These are phyloP conservation scores for Corydoras maculifer DNA, from an alignment of 2,113 vertebrate genomes.

Conservation along the genomic window DNA sequence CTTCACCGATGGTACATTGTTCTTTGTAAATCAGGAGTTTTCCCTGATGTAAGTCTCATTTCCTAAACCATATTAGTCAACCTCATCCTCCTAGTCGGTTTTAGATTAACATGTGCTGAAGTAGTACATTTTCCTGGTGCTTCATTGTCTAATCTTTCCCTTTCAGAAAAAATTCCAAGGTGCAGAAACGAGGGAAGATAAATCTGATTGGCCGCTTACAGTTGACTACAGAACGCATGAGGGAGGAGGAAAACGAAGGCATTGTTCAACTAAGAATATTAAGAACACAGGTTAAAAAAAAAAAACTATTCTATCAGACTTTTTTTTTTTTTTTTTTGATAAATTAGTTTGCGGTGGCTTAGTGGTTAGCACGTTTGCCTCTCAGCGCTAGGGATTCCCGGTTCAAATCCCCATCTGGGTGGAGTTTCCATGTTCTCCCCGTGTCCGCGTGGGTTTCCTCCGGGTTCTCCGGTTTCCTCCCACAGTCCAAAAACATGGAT, in stretches of 20 bases:
- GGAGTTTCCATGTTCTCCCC: too few relatives aligned
- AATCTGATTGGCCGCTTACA: constrained; percentile 97
- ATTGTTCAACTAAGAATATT: constrained; percentile 97
- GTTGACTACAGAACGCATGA: constrained; percentile 95
- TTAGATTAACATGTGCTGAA: background rate
- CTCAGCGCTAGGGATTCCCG: too few relatives aligned
- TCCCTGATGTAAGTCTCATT: constrained; percentile 80
- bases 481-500: too few relatives aligned
- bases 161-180: constrained; percentile 95
- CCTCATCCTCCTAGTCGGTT: too few relatives aligned
- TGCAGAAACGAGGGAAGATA: constrained; percentile 97
- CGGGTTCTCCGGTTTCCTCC: too few relatives aligned
- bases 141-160: background rate
- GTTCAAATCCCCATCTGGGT: too few relatives aligned
- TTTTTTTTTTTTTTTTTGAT: too few relatives aligned
- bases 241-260: constrained; percentile 97
- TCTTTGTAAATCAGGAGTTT: constrained; percentile 98
- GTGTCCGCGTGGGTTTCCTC: too few relatives aligned
- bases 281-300: constrained; percentile 81
- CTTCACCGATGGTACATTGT: constrained; percentile 95
- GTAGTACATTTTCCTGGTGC: background rate
- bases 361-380: too few relatives aligned
- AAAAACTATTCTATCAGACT: too few relatives aligned
- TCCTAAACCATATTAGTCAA: too few relatives aligned
- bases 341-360: too few relatives aligned